Evolutionary conservation across 2,888 invertebrate species (phyloP), one percentile per base, ranked within the genome.

Genomic region (Timema cristinae): DNA sequence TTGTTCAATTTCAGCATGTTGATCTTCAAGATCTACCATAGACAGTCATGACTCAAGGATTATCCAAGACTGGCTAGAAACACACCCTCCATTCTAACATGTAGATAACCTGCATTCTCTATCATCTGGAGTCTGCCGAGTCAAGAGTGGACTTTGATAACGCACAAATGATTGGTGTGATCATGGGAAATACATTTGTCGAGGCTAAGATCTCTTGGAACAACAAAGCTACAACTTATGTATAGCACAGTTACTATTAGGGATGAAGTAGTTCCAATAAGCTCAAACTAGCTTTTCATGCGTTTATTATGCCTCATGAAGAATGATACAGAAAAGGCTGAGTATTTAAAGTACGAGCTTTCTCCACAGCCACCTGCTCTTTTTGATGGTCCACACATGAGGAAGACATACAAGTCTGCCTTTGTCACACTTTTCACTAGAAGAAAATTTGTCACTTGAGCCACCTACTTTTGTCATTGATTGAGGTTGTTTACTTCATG

Each of bases 301-400:
- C 7, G 13, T n/a, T 2, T 2, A 56, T 5, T 10, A 52, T 32
- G 32, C 32, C 1, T 32, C 32, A 32, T 32, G 32, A 32, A 32
- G 32, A 32, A 4, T 32, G 32, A 32, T n/a, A 52, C n/a, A 56
- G 56, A 11, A 56, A 56, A 56, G 10, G 13, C 16, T n/a, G 56
- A 52, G n/a, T 52, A 13, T 52, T 52, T 52, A 1, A 52, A 52
- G 54, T 52, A 52, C 32, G 32, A 59, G 15, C 59, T 59, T 59
- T 59, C 59, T 59, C 1, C n/a, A 59, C 59, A 59, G 13, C 15
- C n/a, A n/a, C 5, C 59, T 59, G 8, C 59, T 59, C 59, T 59
- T 11, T 59, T 59, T 59, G 59, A 59, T 59, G n/a, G 59, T 59
- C 59, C 59, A 59, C 59, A 59, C n/a, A n/a, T n/a, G 59, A 59